phyloP scores from a whole-genome alignment of 2,888 invertebrate species.

The Brenthis ino region DNA sequence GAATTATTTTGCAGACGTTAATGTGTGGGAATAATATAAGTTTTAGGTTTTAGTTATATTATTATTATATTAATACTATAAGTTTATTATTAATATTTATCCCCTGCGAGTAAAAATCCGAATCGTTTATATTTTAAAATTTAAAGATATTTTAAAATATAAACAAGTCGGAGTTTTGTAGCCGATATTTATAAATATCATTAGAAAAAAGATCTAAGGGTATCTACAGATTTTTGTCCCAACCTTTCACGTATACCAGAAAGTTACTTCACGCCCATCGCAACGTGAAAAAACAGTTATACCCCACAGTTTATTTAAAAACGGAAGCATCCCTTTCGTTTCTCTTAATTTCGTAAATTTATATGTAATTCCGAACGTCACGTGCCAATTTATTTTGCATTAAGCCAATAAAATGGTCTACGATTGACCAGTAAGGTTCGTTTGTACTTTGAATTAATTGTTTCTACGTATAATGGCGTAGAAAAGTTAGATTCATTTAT shows the following conservation, averaged over 20 bases:
- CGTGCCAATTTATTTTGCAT: background rate
- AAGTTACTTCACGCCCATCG: constrained; percentile 6
- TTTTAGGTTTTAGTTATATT: too few species aligned
- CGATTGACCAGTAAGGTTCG: background rate
- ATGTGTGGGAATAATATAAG: too few species aligned
- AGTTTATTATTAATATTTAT: too few species aligned
- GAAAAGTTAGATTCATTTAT: too few species aligned
- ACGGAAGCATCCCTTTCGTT: constrained; percentile 3
- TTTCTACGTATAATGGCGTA: too few species aligned
- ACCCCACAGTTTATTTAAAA: constrained; percentile 8
- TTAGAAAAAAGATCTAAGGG: background rate
- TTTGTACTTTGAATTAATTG: too few species aligned
- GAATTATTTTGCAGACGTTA: too few species aligned
- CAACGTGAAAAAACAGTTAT: constrained; percentile 13
- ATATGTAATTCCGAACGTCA: background rate
- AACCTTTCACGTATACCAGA: background rate
- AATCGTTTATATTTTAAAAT: too few species aligned
- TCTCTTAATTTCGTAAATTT: background rate
- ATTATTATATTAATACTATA: too few species aligned
- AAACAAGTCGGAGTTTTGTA: background rate
- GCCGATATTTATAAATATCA: constrained; percentile 8
- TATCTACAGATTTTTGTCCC: background rate
- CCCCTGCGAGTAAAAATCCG: too few species aligned
- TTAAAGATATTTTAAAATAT: background rate
- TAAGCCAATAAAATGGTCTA: background rate